Percentiles rank a stretch among this genome's conserved stretches.
Conservation (phyloP, 1,140 invertebrate genomes). For the Coelopa frigida region DNA sequence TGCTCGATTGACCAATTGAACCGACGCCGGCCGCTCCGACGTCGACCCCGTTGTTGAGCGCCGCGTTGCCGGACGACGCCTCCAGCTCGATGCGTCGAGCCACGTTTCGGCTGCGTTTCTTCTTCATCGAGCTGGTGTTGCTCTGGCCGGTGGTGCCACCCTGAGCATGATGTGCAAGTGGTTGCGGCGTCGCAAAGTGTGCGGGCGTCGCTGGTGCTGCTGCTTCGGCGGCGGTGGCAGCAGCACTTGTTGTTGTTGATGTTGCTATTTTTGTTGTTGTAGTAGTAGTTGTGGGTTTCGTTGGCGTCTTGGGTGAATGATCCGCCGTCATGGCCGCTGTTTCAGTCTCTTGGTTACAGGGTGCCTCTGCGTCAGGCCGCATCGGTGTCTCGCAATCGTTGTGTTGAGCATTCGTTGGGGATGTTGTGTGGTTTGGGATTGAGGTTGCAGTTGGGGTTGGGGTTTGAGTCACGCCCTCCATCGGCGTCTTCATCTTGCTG, state of each 20-base stretch:
- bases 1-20: slow-evolving; percentile 9
- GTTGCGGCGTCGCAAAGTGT: not conserved
- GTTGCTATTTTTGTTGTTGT: slow-evolving; percentile 1
- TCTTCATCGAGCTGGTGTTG: not conserved
- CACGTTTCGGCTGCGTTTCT: slow-evolving; percentile 10
- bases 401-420: too few relatives aligned
- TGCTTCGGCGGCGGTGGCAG: not conserved
- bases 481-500: too few relatives aligned
- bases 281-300: not conserved
- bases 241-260: not conserved
- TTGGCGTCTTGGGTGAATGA: slow-evolving; percentile 28
- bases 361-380: not conserved
- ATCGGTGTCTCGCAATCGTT: too few relatives aligned
- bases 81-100: slow-evolving; percentile 21
- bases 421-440: too few relatives aligned
- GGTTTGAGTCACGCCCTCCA: too few relatives aligned
- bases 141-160: slow-evolving; percentile 2
- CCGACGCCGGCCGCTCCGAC: not conserved
- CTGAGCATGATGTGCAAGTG: not conserved
- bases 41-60: slow-evolving; percentile 5
- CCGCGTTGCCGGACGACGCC: slow-evolving; percentile 8
- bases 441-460: too few relatives aligned
- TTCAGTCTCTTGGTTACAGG: slow-evolving; percentile 42
- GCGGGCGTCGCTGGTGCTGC: not conserved
- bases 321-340: slow-evolving; percentile 28